Evolutionary conservation across 2,113 vertebrate genomes (phyloP).

Genomic region (Oreochromis aureus): DNA sequence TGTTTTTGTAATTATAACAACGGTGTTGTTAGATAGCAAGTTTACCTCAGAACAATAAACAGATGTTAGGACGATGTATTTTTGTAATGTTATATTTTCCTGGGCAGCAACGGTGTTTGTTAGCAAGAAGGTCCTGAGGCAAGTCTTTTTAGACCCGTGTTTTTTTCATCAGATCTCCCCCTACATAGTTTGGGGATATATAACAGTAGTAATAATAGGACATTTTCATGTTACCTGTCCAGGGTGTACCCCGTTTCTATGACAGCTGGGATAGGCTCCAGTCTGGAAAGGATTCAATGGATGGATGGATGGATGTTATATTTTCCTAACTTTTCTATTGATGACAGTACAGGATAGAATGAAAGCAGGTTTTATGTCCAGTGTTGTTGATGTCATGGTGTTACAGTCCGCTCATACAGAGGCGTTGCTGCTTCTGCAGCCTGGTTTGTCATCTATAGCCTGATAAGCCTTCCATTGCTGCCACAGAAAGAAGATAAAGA

Average conservation of each 20-base stretch:
- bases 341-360: neutral
- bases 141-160: neutral
- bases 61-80: too few species aligned
- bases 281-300: too few species aligned
- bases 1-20: neutral
- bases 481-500: neutral
- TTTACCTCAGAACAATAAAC: too few species aligned
- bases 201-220: neutral
- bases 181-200: too few species aligned
- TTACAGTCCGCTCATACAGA: neutral
- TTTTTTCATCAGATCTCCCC: neutral
- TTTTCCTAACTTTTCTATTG: neutral
- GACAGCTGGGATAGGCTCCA: too few species aligned
- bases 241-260: too few species aligned
- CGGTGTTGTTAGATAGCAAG: neutral
- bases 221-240: neutral
- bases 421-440: neutral
- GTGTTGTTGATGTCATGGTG: neutral
- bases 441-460: neutral
- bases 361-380: neutral
- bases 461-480: neutral
- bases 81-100: too few species aligned
- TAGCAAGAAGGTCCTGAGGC: too few species aligned
- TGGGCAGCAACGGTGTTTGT: too few species aligned
- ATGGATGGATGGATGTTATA: too few species aligned